Percentiles rank a stretch among this genome's conserved stretches.
These are phyloP conservation scores for Morelia viridis DNA, from an alignment of 2,797 vertebrate species.

Conservation along the genomic window DNA sequence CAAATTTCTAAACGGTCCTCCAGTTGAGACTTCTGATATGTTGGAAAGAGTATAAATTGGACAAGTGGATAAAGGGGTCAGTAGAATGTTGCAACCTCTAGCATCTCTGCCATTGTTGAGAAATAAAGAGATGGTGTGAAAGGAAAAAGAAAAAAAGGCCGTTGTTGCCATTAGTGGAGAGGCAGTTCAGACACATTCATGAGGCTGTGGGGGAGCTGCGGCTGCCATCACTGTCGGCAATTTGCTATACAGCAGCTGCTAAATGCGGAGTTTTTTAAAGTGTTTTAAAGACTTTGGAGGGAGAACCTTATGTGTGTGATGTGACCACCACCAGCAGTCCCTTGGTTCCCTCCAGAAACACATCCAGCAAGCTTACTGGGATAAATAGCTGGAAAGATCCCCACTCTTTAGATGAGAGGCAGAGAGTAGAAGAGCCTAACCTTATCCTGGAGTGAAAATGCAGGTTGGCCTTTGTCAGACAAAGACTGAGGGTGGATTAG, in stretches of 20 bases:
- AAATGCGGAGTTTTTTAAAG: neutral
- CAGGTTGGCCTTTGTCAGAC: no score
- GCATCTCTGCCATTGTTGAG: neutral
- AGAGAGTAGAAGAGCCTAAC: neutral
- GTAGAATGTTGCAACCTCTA: neutral
- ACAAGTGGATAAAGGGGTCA: neutral
- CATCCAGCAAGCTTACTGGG: neutral
- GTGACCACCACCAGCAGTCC: neutral
- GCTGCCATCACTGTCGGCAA: neutral
- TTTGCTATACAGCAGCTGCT: neutral
- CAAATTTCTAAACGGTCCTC: neutral
- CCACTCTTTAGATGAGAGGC: neutral
- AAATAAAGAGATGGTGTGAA: neutral
- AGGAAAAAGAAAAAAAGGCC: neutral
- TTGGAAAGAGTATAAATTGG: neutral
- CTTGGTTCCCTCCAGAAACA: neutral
- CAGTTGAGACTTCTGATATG: neutral
- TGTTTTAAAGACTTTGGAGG: neutral
- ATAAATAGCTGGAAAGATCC: neutral
- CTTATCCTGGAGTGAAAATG: no score
- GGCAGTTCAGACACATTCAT: neutral
- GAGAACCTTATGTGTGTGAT: neutral
- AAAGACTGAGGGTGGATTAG: no score
- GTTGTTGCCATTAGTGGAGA: neutral
- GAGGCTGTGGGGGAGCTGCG: neutral